phyloP scores from a whole-genome alignment of 2,113 vertebrate genomes.

The Delphinus delphis region DNA sequence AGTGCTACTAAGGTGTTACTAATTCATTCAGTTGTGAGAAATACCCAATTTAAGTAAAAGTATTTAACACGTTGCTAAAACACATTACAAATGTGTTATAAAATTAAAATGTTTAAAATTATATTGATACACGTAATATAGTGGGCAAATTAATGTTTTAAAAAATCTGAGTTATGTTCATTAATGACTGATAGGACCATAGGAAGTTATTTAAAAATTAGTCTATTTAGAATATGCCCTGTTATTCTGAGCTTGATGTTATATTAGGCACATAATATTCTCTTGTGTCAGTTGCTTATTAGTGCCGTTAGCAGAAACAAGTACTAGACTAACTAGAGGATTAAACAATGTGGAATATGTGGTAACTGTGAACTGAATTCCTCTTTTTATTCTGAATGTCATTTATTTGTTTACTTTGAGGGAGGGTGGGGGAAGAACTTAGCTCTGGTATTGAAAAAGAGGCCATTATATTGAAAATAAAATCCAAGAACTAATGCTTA shows the following conservation, averaged over 20 bases:
- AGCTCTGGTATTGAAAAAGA: constrained; percentile 28
- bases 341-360: neutral
- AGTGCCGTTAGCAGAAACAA: neutral
- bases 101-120: neutral
- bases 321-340: neutral
- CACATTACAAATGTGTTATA: neutral
- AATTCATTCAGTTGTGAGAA: neutral
- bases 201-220: neutral
- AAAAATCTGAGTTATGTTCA: neutral
- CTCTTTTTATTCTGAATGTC: constrained; percentile 9
- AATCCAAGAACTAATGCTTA: constrained; percentile 26
- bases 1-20: neutral
- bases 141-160: neutral
- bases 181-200: neutral
- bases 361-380: neutral
- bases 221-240: neutral
- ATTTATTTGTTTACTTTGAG: neutral
- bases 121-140: neutral
- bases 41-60: neutral
- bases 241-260: neutral
- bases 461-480: constrained; percentile 53
- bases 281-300: neutral
- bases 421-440: neutral
- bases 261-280: neutral
- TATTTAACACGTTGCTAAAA: neutral